These are phyloP conservation scores for Drosophila meridiana DNA, from an alignment of 2,888 invertebrate species.

Conservation along the genomic window DNA sequence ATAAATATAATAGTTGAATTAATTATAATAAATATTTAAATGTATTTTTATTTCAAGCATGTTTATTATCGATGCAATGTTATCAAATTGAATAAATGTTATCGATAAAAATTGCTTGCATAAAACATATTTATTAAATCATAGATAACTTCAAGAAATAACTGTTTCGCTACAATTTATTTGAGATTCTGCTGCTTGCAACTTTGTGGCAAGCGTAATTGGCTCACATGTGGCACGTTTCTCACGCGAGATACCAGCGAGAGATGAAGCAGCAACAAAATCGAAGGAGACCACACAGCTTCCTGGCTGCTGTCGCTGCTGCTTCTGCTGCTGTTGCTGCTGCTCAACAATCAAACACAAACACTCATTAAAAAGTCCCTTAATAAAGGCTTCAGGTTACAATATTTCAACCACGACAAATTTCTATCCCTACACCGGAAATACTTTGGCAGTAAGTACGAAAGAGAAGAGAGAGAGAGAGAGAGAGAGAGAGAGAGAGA, in stretches of 20 bases:
- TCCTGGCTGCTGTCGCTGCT: constrained; percentile 31
- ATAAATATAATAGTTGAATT: no score
- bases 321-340: constrained; percentile 8
- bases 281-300: constrained; percentile 39
- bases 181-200: neutral
- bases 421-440: constrained; percentile 66
- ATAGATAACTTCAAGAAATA: neutral
- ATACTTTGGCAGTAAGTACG: constrained; percentile 23
- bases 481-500: neutral
- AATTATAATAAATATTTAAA: no score
- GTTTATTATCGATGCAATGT: neutral
- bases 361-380: constrained; percentile 78
- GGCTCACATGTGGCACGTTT: constrained; percentile 24
- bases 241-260: constrained; percentile 6
- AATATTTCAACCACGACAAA: constrained; percentile 70
- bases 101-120: neutral
- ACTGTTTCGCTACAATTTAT: neutral
- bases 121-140: neutral
- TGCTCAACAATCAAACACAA: constrained; percentile 63
- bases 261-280: neutral
- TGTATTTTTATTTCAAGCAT: neutral
- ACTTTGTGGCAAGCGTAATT: constrained; percentile 17
- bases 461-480: neutral
- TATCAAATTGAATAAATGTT: neutral
- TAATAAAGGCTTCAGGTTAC: constrained; percentile 74